Percentiles rank a stretch among this genome's conserved stretches.
Conservation (phyloP, 2,888 invertebrate species). For the Cylloceria caligata region DNA sequence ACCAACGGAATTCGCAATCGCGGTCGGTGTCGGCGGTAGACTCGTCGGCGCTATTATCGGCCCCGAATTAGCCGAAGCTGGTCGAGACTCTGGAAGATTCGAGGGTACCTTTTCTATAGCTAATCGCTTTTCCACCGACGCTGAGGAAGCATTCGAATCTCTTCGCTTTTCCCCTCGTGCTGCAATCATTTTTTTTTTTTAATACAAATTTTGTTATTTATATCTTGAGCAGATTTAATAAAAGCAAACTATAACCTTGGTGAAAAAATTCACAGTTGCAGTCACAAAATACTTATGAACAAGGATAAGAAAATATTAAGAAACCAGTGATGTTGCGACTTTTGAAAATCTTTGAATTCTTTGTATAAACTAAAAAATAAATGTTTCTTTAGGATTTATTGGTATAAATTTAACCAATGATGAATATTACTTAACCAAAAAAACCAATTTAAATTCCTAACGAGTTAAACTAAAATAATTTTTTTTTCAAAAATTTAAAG, state of each 20-base stretch:
- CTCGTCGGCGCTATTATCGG: slow-evolving; percentile 79
- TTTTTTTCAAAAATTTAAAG: too few species aligned
- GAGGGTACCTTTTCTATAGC: slow-evolving; percentile 82
- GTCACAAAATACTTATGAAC: not conserved
- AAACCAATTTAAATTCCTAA: too few species aligned
- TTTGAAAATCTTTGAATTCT: too few species aligned
- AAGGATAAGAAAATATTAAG: too few species aligned
- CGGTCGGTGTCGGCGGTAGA: slow-evolving; percentile 79
- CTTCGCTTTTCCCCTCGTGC: slow-evolving; percentile 91
- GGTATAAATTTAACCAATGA: too few species aligned
- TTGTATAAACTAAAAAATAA: too few species aligned
- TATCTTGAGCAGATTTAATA: not conserved
- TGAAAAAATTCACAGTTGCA: not conserved
- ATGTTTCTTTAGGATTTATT: too few species aligned
- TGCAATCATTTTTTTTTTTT: slow-evolving; percentile 69
- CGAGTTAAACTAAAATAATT: too few species aligned
- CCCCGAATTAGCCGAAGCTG: slow-evolving; percentile 82
- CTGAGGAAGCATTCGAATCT: slow-evolving; percentile 88
- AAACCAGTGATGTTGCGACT: too few species aligned
- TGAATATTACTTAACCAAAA: too few species aligned
- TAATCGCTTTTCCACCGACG: slow-evolving; percentile 85
- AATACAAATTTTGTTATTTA: not conserved
- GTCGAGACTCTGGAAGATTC: slow-evolving; percentile 82
- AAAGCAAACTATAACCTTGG: not conserved
- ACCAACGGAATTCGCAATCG: slow-evolving; percentile 82